Conservation (phyloP, 1,140 invertebrate species). For the Drosophila ogumai region DNA sequence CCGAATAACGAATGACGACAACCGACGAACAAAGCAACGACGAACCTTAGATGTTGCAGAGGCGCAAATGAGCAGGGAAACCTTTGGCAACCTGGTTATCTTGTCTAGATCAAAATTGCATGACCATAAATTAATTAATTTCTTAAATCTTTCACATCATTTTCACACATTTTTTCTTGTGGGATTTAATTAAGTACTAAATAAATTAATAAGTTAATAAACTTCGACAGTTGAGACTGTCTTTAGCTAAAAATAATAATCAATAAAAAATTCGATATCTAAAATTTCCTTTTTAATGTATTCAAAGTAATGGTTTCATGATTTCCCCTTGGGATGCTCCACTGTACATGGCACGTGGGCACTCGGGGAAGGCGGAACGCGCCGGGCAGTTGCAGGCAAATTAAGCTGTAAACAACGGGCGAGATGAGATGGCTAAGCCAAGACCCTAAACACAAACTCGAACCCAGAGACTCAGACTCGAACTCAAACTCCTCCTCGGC, state of each 20-base stretch:
- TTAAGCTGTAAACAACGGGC: constrained; percentile 80
- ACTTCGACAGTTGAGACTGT: background rate
- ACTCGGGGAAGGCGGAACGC: constrained; percentile 19
- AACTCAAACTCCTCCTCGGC: constrained; percentile 11
- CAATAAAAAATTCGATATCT: background rate
- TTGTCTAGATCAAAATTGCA: background rate
- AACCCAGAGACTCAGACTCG: background rate
- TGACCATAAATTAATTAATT: background rate
- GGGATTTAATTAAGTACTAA: background rate
- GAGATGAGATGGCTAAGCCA: constrained; percentile 30
- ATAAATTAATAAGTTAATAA: background rate
- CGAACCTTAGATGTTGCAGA: constrained; percentile 47
- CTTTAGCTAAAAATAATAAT: background rate
- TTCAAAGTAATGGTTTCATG: no score
- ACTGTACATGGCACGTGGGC: constrained; percentile 68
- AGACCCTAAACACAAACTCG: constrained; percentile 15
- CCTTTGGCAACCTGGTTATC: constrained; percentile 54
- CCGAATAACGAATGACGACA: constrained; percentile 18
- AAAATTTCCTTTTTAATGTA: background rate
- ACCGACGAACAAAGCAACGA: background rate
- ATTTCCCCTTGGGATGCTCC: background rate
- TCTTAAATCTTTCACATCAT: background rate
- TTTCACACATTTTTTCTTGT: background rate
- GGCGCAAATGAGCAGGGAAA: constrained; percentile 63
- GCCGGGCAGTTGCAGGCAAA: constrained; percentile 49